Percentiles rank a stretch among this genome's conserved stretches.
These are phyloP conservation scores for Vanessa atalanta DNA, from an alignment of 1,140 invertebrate genomes.

Conservation along the genomic window DNA sequence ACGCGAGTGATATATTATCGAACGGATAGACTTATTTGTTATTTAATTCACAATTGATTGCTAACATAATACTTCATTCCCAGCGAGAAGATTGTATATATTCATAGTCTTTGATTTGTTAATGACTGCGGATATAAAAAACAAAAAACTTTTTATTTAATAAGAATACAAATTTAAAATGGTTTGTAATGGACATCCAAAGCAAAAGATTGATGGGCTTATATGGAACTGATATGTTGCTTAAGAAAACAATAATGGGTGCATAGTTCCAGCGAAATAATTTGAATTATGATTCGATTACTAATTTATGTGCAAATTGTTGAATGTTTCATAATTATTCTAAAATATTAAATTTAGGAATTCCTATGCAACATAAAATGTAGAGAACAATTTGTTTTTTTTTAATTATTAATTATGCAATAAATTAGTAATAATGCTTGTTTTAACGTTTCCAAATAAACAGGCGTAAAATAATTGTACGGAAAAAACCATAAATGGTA, in stretches of 20 bases:
- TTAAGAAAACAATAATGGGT: conserved; percentile 5
- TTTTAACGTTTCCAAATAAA: background rate
- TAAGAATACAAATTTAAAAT: background rate
- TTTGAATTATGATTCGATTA: too few species aligned
- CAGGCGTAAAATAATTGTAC: background rate
- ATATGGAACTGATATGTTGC: background rate
- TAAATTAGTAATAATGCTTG: background rate
- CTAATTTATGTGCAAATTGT: too few species aligned
- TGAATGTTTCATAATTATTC: too few species aligned
- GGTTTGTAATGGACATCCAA: background rate
- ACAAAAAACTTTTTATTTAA: background rate
- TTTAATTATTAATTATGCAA: background rate
- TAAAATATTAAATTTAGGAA: too few species aligned
- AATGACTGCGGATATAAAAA: background rate
- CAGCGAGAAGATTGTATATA: too few species aligned
- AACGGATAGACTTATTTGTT: too few species aligned
- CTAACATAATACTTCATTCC: too few species aligned
- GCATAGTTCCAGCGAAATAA: background rate
- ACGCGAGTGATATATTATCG: too few species aligned
- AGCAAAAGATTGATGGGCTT: background rate
- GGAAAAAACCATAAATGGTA: background rate
- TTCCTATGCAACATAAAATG: background rate
- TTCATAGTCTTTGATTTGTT: too few species aligned
- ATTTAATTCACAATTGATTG: too few species aligned
- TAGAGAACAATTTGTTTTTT: background rate